phyloP scores from a whole-genome alignment of 2,113 vertebrate species.

The Porphyrio hochstetteri region DNA sequence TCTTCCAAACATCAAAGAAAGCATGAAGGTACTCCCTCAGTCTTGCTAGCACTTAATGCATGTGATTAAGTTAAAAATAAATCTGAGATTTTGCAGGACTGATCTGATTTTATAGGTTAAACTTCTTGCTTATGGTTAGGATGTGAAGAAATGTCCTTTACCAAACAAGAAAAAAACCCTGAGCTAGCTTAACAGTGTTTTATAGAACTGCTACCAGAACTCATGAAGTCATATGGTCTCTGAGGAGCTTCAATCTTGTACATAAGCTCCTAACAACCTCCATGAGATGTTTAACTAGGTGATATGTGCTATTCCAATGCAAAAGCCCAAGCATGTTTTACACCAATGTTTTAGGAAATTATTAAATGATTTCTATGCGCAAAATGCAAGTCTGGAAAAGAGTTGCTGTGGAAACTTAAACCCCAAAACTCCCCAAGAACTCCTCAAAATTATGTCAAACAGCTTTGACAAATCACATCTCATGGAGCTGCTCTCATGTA shows the following conservation, averaged over 20 bases:
- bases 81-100: background rate
- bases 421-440: accelerated
- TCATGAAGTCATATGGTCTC: background rate
- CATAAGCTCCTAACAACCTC: background rate
- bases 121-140: background rate
- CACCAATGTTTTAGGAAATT: background rate
- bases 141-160: background rate
- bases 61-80: background rate
- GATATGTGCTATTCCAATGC: background rate
- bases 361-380: background rate
- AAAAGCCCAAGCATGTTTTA: background rate
- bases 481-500: background rate
- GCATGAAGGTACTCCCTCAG: background rate
- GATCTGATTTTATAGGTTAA: background rate
- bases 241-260: background rate
- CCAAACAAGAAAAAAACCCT: background rate
- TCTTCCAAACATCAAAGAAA: background rate
- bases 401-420: background rate
- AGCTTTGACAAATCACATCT: background rate
- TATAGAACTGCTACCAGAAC: background rate
- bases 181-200: background rate
- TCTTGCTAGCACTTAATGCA: background rate
- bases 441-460: background rate
- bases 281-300: background rate
- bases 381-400: background rate